Evolutionary conservation across 2,797 vertebrate genomes (phyloP).

Genomic region (Psittacula echo): DNA sequence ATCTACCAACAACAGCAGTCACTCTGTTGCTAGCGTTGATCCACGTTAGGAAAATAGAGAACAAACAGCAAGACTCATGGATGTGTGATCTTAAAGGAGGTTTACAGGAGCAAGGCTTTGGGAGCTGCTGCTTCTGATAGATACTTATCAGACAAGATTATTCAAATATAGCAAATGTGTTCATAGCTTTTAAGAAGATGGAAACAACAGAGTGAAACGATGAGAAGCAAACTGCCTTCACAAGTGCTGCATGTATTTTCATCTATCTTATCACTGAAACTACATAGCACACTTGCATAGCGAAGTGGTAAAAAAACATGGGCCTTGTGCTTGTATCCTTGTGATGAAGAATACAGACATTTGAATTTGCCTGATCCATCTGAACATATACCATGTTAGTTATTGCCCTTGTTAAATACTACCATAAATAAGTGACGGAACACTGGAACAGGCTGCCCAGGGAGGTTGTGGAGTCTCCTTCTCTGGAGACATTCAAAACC

Average conservation of each 20-base stretch:
- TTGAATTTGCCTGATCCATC: not conserved
- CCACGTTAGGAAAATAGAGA: rapidly evolving
- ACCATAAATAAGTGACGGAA: not conserved
- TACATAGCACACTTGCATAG: conserved; percentile 8
- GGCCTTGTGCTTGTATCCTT: not conserved
- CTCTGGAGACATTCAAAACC: no score
- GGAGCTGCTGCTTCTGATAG: not conserved
- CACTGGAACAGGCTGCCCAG: no score
- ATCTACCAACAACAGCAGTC: not conserved
- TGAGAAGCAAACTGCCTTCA: conserved; percentile 25
- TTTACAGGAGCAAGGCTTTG: not conserved
- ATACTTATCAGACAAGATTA: not conserved
- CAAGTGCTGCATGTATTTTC: conserved; percentile 1
- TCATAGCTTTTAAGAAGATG: not conserved
- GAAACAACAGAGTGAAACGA: not conserved
- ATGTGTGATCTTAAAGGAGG: not conserved
- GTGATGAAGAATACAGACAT: not conserved
- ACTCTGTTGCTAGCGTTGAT: not conserved
- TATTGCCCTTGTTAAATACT: not conserved
- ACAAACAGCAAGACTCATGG: not conserved
- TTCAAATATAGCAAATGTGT: not conserved
- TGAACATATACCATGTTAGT: not conserved
- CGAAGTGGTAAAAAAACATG: not conserved
- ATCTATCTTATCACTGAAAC: not conserved
- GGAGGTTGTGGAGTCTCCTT: no score